Percentiles rank a stretch among this genome's conserved stretches.
These are phyloP conservation scores for Zhuqinia jingwanae DNA, from an alignment of 2,888 invertebrate species.

Conservation along the genomic window DNA sequence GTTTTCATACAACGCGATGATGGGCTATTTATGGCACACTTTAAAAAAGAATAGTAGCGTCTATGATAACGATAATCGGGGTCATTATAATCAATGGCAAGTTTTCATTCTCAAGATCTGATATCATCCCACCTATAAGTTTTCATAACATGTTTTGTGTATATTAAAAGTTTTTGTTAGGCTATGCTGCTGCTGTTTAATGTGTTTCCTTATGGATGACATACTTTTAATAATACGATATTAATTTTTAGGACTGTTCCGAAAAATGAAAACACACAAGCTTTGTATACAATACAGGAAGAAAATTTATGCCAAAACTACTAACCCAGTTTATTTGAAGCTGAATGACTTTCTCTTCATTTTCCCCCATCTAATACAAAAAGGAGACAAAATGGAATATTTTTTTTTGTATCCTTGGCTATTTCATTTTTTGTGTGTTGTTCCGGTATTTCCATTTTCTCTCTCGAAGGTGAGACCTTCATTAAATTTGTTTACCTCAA, in stretches of 20 bases:
- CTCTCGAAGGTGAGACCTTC: too few species aligned
- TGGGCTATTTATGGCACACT: constrained; percentile 33
- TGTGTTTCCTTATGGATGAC: not conserved
- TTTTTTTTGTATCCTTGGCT: too few species aligned
- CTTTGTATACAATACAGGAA: too few species aligned
- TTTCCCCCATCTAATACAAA: not conserved
- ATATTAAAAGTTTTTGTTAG: not conserved
- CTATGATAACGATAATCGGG: constrained; percentile 50
- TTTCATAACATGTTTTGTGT: too few species aligned
- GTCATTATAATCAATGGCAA: constrained; percentile 52
- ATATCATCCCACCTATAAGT: too few species aligned
- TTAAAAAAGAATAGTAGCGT: constrained; percentile 28
- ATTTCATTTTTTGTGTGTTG: too few species aligned
- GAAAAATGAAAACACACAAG: too few species aligned
- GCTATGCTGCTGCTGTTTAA: too few species aligned
- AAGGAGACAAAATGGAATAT: too few species aligned
- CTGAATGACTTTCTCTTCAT: constrained; percentile 28
- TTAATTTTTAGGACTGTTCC: not conserved
- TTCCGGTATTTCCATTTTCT: too few species aligned
- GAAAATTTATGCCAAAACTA: not conserved
- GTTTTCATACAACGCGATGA: not conserved
- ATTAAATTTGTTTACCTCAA: too few species aligned
- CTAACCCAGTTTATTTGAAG: constrained; percentile 26
- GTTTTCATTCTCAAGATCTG: constrained; percentile 39
- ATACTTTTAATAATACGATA: not conserved